A percentile compares a stretch with the other conserved stretches of the same genome.
phyloP scores from a whole-genome alignment of 2,113 vertebrate species.

The Plecotus auritus region DNA sequence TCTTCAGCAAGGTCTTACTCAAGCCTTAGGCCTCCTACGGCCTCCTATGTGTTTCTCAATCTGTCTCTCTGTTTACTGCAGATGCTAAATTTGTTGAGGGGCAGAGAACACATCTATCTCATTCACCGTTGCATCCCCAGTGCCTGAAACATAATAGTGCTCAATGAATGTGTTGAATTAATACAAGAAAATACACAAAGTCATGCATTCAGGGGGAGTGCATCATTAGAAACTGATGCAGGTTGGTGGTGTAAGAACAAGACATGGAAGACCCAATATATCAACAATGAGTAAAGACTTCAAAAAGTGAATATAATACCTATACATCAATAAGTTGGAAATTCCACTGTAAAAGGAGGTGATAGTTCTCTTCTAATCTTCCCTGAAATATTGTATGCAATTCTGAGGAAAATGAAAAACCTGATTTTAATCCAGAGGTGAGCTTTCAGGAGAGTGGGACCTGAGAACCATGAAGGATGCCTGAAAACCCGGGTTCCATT shows the following conservation, averaged over 20 bases:
- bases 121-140: background rate
- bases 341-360: background rate
- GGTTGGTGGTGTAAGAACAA: background rate
- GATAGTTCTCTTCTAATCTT: background rate
- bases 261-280: background rate
- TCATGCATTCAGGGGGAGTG: background rate
- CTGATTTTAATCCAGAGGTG: background rate
- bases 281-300: background rate
- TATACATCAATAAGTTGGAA: background rate
- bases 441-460: background rate
- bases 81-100: background rate
- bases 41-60: background rate
- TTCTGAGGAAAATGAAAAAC: background rate
- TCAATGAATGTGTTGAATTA: background rate
- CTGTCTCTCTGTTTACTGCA: background rate
- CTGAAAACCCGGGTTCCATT: background rate
- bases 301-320: background rate
- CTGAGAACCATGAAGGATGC: background rate
- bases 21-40: background rate
- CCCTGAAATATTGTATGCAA: background rate
- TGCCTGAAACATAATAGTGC: background rate
- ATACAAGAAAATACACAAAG: background rate
- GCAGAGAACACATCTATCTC: background rate
- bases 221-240: background rate
- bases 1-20: background rate